Base-by-base conservation (phyloP, 2,797 vertebrate species). In the Dromococcyx pavoninus region DNA sequence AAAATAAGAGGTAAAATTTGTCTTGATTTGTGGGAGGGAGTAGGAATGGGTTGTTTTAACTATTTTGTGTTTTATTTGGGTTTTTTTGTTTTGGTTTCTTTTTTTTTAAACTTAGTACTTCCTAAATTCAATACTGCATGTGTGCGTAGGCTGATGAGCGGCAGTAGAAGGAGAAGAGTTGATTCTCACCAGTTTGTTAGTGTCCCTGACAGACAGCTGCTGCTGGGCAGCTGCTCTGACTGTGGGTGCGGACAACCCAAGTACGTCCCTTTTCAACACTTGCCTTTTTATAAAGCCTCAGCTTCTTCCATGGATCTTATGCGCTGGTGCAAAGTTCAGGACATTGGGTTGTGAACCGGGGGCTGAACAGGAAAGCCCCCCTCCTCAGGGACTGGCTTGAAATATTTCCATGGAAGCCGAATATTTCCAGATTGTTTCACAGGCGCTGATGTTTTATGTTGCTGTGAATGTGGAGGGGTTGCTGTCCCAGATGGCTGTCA, bases 401-500 rank as follows among this genome's bases (percentile, higher is more conserved):
- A 86, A 54, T 89, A 62, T 56, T 95, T 89, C 70, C 0, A 0
- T 86, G 62, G 54, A 81, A 85, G 82, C 50, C 0, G 30, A 71
- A 12, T 88, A 71, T 94, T 92, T 91, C 51, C 69, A 90, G 73
- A 73, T 90, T 94, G 64, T 91, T 95, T 90, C 84, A 60, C 53
- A 53, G 90, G 57, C 37, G 3, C 44, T 4, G 2, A n/a, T 74
- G 74, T 90, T 93, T 93, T 93, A 48, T 91, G 61, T 69, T 57
- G 78, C 66, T 6, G 2, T 89, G 78, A 96, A 78, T 93, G 71
- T 77, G 33, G 57, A 92, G 83, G 65, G 82, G 48, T 92, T 81
- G 71, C 70, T 90, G 91, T 89, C 89, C 89, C 95, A 95, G 94
- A 94, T 92, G 95, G 93, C 77, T 95, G 84, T 70, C 2, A 1